Evolutionary conservation across 2,797 vertebrate species (phyloP).

Genomic region (Myotis daubentonii): DNA sequence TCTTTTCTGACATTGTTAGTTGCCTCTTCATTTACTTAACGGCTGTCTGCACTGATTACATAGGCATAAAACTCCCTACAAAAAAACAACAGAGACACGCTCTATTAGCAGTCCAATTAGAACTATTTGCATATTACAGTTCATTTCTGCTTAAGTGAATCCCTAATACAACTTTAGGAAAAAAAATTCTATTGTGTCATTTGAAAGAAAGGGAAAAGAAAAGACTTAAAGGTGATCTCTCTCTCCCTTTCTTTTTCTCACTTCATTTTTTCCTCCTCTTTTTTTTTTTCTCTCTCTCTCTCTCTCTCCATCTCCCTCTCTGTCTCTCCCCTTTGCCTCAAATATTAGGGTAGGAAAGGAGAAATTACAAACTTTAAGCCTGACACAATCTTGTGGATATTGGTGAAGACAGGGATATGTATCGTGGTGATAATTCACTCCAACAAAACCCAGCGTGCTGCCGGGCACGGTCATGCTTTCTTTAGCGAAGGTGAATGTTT

Average conservation of each 20-base stretch:
- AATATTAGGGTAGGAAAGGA: slow-evolving; percentile 30
- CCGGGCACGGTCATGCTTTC: rapidly evolving
- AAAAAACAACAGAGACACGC: slow-evolving; percentile 99
- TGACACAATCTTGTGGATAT: neutral
- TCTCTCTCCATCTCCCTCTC: neutral
- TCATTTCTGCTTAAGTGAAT: slow-evolving; percentile 96
- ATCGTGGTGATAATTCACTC: neutral
- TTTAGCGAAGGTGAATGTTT: neutral
- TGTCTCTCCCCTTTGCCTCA: no score
- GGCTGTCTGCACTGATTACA: slow-evolving; percentile 99
- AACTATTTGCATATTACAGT: slow-evolving; percentile 99
- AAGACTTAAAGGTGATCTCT: slow-evolving; percentile 83
- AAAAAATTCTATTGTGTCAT: slow-evolving; percentile 88
- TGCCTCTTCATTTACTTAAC: slow-evolving; percentile 99
- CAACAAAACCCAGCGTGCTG: neutral
- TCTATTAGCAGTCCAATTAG: slow-evolving; percentile 99
- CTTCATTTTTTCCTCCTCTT: neutral
- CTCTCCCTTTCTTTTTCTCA: slow-evolving; percentile 37
- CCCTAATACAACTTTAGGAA: slow-evolving; percentile 91
- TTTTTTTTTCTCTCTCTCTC: neutral
- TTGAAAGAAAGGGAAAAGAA: slow-evolving; percentile 84
- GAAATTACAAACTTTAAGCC: neutral
- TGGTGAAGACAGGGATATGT: neutral
- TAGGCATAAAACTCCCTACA: slow-evolving; percentile 97
- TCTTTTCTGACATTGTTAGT: slow-evolving; percentile 99